Conservation (phyloP, 2,888 invertebrate species). For the Drosophila cognata region DNA sequence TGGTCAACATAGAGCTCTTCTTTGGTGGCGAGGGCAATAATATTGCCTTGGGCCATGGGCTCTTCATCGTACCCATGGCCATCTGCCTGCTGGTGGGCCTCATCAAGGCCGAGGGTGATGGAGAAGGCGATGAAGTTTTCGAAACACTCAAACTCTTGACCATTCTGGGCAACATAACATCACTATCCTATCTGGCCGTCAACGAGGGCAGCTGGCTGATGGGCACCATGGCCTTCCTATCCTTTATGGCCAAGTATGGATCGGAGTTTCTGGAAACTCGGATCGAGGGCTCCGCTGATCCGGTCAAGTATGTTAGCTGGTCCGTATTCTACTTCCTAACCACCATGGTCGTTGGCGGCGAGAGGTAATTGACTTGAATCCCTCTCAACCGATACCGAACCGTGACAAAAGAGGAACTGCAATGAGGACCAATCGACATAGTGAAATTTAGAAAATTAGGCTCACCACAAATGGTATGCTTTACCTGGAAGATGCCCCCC, state of each 20-base stretch:
- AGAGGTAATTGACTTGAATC: conserved; percentile 26
- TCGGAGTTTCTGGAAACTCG: conserved; percentile 45
- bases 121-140: conserved; percentile 7
- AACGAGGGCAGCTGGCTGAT: conserved; percentile 67
- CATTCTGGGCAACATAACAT: conserved; percentile 75
- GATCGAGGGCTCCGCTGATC: conserved; percentile 18
- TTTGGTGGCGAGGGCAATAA: conserved; percentile 56
- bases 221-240: conserved; percentile 70
- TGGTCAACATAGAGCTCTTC: conserved; percentile 75
- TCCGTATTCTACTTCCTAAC: conserved; percentile 56
- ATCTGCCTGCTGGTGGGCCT: conserved; percentile 47
- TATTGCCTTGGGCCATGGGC: conserved; percentile 76
- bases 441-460: neutral
- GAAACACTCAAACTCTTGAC: conserved; percentile 67
- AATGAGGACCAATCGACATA: neutral
- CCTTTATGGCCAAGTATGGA: conserved; percentile 69
- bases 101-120: conserved; percentile 40
- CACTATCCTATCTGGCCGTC: conserved; percentile 69
- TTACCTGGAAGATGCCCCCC: neutral
- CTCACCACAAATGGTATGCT: neutral
- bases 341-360: conserved; percentile 39
- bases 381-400: neutral
- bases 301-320: conserved; percentile 55
- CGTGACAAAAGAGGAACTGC: neutral
- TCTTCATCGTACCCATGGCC: conserved; percentile 75